Percentiles rank a stretch among this genome's conserved stretches.
phyloP scores from a whole-genome alignment of 2,113 vertebrate genomes.

The Poicephalus gulielmi region DNA sequence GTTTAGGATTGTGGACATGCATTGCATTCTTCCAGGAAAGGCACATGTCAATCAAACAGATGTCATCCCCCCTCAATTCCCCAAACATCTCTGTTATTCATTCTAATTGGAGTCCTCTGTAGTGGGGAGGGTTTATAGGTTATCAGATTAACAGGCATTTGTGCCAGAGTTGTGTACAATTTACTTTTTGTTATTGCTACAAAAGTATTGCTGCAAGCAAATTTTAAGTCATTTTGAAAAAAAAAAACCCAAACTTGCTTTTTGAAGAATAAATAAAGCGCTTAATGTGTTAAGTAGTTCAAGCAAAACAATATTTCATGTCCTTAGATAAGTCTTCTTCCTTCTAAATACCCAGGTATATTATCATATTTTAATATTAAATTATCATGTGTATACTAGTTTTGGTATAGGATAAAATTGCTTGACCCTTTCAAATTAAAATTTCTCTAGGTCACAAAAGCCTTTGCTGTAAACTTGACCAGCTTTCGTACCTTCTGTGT shows the following conservation, averaged over 20 bases:
- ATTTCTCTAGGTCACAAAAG: background rate
- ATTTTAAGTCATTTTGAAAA: background rate
- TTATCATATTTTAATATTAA: background rate
- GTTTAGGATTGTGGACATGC: background rate
- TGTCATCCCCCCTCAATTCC: background rate
- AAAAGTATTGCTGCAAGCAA: background rate
- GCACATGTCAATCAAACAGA: constrained; percentile 28
- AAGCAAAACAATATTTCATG: background rate
- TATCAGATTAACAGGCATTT: constrained; percentile 46
- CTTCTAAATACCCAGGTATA: background rate
- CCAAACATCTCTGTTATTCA: constrained; percentile 30
- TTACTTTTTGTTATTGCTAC: background rate
- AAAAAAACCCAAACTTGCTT: background rate
- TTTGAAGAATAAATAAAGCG: background rate
- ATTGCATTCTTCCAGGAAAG: constrained; percentile 34
- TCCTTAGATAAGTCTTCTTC: background rate
- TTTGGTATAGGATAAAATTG: background rate
- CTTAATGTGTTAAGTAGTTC: background rate
- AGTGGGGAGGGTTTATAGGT: background rate
- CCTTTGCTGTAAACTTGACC: background rate
- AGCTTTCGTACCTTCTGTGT: background rate
- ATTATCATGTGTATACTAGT: background rate
- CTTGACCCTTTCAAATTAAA: background rate
- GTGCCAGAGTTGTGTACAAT: background rate
- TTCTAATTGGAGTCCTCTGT: constrained; percentile 40